Conservation (phyloP, 2,113 vertebrate species). For the Pseudorhombus dupliciocellatus region DNA sequence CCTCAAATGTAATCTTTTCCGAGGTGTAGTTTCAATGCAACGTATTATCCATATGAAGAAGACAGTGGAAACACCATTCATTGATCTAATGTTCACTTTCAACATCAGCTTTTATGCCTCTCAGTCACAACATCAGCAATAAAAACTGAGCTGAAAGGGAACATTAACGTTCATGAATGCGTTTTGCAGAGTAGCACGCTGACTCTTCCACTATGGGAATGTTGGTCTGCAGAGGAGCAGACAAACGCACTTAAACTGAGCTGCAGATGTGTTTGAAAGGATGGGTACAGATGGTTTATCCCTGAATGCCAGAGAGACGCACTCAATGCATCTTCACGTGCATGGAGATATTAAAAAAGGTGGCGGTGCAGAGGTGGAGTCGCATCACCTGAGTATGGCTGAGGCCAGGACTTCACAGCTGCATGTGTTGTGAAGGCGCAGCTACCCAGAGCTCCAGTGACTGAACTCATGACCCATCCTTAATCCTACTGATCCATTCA, state of each 20-base stretch:
- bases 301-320: constrained; percentile 2
- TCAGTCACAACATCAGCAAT: not conserved
- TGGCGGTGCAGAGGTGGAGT: not conserved
- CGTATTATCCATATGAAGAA: not conserved
- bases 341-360: constrained; percentile 1
- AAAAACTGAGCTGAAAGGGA: constrained; percentile 43
- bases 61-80: constrained; percentile 25
- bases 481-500: constrained; percentile 14
- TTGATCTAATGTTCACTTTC: constrained; percentile 53
- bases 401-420: not conserved
- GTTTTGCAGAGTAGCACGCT: not conserved
- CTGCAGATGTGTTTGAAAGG: not conserved
- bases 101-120: constrained; percentile 6
- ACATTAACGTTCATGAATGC: constrained; percentile 51
- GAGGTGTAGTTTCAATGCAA: constrained; percentile 34
- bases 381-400: not conserved
- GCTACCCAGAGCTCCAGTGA: not conserved
- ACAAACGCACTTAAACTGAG: too few species aligned
- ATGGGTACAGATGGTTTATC: not conserved
- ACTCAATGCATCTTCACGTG: constrained; percentile 14
- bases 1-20: constrained; percentile 4
- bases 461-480: not conserved
- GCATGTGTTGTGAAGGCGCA: constrained; percentile 10
- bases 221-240: not conserved
- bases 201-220: not conserved